A percentile compares a stretch with the other conserved stretches of the same genome.
phyloP scores from a whole-genome alignment of 2,797 vertebrate genomes.

The Hypotaenidia okinawae region DNA sequence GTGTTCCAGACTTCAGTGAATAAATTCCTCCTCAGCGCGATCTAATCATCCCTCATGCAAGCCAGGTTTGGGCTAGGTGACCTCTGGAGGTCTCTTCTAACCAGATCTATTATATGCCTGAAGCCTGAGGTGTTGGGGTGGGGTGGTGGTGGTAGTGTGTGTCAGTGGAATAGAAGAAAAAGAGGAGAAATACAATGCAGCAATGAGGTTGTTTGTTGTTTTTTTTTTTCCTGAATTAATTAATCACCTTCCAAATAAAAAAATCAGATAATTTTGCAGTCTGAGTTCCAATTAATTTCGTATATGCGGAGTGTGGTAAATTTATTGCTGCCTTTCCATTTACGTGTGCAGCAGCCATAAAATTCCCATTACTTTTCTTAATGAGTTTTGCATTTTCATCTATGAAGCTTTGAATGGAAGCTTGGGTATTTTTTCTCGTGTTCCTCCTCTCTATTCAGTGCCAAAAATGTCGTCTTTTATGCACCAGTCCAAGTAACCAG shows the following conservation, averaged over 20 bases:
- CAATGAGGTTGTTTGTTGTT: not conserved
- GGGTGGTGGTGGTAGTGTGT: no score
- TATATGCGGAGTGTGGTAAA: constrained; percentile 42
- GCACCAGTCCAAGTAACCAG: not conserved
- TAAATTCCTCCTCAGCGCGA: not conserved
- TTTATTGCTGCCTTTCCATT: constrained; percentile 18
- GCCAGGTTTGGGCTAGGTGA: not conserved
- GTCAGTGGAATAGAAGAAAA: not conserved
- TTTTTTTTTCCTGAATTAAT: constrained; percentile 24
- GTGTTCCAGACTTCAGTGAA: not conserved
- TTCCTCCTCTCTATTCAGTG: not conserved
- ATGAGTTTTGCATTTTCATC: constrained; percentile 66
- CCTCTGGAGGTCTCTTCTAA: not conserved
- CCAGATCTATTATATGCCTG: not conserved
- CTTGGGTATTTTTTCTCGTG: constrained; percentile 41
- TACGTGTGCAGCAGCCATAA: constrained; percentile 64
- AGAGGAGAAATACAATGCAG: not conserved
- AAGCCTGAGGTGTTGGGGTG: not conserved
- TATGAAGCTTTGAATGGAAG: constrained; percentile 57
- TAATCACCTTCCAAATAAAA: constrained; percentile 23
- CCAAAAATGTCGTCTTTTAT: constrained; percentile 1
- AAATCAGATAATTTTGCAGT: constrained; percentile 15
- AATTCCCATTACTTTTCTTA: constrained; percentile 73
- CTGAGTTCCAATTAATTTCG: constrained; percentile 64
- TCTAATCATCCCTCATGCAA: not conserved